phyloP scores from a whole-genome alignment of 30 jellyfish, hydroid and myxozoan genomes.

The Aurelia aurita complex sp. Pacific region DNA sequence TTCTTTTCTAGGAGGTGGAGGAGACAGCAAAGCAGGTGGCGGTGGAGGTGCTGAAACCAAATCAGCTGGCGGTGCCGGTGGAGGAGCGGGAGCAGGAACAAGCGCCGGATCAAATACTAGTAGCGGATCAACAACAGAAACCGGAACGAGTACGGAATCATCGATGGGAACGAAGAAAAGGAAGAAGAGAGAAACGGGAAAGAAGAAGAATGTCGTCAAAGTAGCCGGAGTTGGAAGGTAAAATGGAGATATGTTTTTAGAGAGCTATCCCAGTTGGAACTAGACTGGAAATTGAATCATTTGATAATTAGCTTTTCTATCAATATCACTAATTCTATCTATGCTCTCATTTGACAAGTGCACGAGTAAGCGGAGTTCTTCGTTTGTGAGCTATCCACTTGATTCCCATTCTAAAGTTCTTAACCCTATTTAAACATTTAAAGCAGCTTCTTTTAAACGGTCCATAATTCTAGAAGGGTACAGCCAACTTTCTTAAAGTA shows the following conservation, averaged over 20 bases:
- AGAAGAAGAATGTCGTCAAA: conserved; percentile 40
- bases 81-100: conserved; percentile 78
- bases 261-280: too few species aligned
- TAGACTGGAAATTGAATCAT: too few species aligned
- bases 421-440: too few species aligned
- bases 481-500: too few species aligned
- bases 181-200: conserved; percentile 50
- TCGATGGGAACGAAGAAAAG: conserved; percentile 82
- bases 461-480: too few species aligned
- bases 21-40: conserved; percentile 54
- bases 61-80: conserved; percentile 31
- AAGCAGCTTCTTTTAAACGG: too few species aligned
- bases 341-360: too few species aligned
- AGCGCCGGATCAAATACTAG: conserved; percentile 75
- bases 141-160: conserved; percentile 85
- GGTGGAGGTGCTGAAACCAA: conserved; percentile 5
- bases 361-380: too few species aligned
- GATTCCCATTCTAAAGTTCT: too few species aligned
- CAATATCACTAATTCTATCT: too few species aligned
- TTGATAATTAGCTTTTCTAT: too few species aligned
- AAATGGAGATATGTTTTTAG: background rate
- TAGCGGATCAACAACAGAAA: conserved; percentile 87
- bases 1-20: conserved; percentile 18
- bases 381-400: too few species aligned
- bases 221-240: conserved; percentile 68